Conservation (phyloP, 2,797 vertebrate genomes). For the Tokudaia tokunoshimensis region DNA sequence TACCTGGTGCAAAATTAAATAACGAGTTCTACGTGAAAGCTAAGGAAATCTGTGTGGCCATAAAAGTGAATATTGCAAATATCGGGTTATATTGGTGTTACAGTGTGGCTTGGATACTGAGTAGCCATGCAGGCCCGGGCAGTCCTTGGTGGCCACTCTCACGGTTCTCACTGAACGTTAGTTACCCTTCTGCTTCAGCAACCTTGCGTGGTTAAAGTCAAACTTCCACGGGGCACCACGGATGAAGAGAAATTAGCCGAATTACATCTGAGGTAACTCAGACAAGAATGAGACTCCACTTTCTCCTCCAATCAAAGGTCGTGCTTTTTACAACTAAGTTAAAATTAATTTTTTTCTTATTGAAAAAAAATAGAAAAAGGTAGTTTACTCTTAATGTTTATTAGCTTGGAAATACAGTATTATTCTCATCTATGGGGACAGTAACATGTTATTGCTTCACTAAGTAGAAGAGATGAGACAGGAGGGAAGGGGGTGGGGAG, state of each 20-base stretch:
- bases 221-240: background rate
- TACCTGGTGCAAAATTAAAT: background rate
- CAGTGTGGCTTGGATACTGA: background rate
- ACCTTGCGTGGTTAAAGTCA: background rate
- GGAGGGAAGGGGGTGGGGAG: background rate
- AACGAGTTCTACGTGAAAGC: background rate
- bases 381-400: background rate
- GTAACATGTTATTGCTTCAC: background rate
- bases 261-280: background rate
- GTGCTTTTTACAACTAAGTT: background rate
- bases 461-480: background rate
- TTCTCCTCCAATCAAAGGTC: background rate
- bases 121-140: too few species aligned
- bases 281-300: background rate
- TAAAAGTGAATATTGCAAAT: background rate
- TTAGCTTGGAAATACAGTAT: background rate
- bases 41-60: background rate
- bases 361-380: background rate
- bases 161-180: background rate
- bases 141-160: too few species aligned
- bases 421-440: background rate
- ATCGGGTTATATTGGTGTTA: background rate
- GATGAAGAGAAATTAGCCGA: too few species aligned
- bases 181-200: background rate
- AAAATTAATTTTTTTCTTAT: background rate